phyloP scores from a whole-genome alignment of 2,797 vertebrate genomes.

The Gephyroberyx darwinii region DNA sequence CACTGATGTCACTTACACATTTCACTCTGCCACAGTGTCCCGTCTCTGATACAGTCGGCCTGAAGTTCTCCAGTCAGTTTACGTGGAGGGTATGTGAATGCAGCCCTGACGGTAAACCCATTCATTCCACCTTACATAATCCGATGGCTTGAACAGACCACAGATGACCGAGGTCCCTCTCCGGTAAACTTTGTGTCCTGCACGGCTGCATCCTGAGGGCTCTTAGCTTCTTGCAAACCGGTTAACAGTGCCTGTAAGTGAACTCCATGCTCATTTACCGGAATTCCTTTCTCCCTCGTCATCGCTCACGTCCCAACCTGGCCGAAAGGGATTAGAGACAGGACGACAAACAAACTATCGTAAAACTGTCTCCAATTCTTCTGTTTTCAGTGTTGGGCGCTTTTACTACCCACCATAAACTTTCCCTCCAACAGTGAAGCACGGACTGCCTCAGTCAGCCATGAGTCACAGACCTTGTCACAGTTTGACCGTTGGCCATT shows the following conservation, averaged over 20 bases:
- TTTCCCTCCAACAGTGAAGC: background rate
- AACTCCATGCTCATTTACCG: conserved; percentile 31
- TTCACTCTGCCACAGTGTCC: conserved; percentile 9
- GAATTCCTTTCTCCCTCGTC: conserved; percentile 13
- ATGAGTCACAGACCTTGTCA: conserved; percentile 44
- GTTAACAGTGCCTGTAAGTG: conserved; percentile 21
- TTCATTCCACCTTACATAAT: conserved; percentile 34
- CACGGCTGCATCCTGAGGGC: conserved; percentile 22
- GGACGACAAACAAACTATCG: conserved; percentile 49
- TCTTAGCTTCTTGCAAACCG: background rate
- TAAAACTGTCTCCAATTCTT: conserved; percentile 59
- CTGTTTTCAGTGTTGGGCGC: conserved; percentile 27
- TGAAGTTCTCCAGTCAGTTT: background rate
- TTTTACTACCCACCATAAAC: conserved; percentile 63
- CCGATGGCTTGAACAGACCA: conserved; percentile 59
- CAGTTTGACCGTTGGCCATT: conserved; percentile 29
- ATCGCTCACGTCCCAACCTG: conserved; percentile 8
- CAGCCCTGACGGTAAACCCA: conserved; percentile 38
- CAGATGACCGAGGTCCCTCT: conserved; percentile 38
- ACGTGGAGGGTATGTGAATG: too few species aligned
- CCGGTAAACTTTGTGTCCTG: conserved; percentile 24
- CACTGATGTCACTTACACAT: conserved; percentile 58
- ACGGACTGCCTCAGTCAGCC: background rate
- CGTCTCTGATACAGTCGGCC: conserved; percentile 27
- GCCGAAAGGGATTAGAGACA: conserved; percentile 34